Evolutionary conservation across 2,113 vertebrate genomes (phyloP).

Genomic region (Agapornis roseicollis): DNA sequence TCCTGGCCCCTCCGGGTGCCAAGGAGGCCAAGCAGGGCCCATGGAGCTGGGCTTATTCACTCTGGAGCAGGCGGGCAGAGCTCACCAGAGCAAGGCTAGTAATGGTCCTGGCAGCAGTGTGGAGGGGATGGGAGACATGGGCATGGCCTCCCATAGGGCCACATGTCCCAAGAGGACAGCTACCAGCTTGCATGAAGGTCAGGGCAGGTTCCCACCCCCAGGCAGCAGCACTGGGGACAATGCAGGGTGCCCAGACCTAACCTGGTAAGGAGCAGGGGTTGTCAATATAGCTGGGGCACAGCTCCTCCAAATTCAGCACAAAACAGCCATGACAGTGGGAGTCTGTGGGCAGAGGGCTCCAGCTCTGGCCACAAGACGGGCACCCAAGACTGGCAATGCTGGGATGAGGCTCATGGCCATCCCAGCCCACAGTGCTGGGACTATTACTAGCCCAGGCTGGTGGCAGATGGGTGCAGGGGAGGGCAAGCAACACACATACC

Average conservation of each 20-base stretch:
- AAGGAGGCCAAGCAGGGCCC: constrained; percentile 36
- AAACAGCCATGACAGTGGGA: background rate
- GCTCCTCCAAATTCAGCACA: background rate
- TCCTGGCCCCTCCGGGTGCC: background rate
- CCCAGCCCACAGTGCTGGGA: constrained; percentile 12
- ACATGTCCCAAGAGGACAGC: background rate
- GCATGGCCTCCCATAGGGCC: background rate
- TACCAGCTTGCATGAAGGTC: background rate
- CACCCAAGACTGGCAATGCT: background rate
- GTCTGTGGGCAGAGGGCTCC: background rate
- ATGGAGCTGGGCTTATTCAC: background rate
- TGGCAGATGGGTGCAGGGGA: constrained; percentile 47
- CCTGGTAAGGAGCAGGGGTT: background rate
- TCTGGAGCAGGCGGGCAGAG: background rate
- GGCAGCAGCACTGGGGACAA: background rate
- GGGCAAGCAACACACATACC: constrained; percentile 84
- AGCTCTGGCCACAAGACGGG: background rate
- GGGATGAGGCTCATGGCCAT: background rate
- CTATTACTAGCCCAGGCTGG: constrained; percentile 71
- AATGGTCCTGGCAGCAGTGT: constrained; percentile 44
- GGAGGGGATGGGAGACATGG: background rate
- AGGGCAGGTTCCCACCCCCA: background rate
- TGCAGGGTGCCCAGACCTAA: background rate
- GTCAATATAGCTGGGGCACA: background rate
- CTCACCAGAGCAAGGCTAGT: constrained; percentile 66